Base-by-base conservation (phyloP, 1,140 invertebrate genomes). In the Papilio helenus region DNA sequence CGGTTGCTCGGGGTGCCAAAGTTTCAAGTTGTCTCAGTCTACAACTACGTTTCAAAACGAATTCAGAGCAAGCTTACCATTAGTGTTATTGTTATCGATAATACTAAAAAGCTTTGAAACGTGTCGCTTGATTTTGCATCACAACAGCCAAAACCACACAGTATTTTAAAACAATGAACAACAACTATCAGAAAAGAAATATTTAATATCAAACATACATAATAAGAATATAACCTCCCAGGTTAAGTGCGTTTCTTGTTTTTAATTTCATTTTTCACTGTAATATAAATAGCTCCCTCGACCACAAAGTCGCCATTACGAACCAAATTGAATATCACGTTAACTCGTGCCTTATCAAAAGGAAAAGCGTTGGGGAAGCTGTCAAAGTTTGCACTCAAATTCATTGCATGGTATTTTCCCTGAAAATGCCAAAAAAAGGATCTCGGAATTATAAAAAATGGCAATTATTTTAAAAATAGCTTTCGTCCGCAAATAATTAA, bases 291-390 rank as follows among this genome's bases (percentile, higher is more conserved):
- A 16, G 23, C 61, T 8, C 0, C 61, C 14, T 68, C 26, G 1
- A 4, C 26, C 4, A 18, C 14, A 1, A 16, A 68, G 4, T 68
- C 61, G 12, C 5, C 26, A 16, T 5, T 68, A 68, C 12, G 20
- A 10, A 73, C 73, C 18, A 68, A 9, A 12, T 14, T 61, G 12
- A 81, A n/a, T 0, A 20, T 65, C n/a, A 72, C 0, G 39, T 84
- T 80, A 0, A 81, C 55, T 18, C 85, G 84, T 0, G 81, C 85
- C 23, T 81, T 85, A 58, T 83, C 83, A 68, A 83, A 89, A 12
- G 86, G 86, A 20, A 87, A 86, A 8, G 84, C 77, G 79, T 83
- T 84, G 1, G 86, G 86, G n/a, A 88, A 82, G 5, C 83, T 42
- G 0, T 85, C 80, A 58, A 79, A 46, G 1, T 83, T 81, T 14